These are phyloP conservation scores for Carollia perspicillata DNA, from an alignment of 2,113 vertebrate genomes.

Conservation along the genomic window DNA sequence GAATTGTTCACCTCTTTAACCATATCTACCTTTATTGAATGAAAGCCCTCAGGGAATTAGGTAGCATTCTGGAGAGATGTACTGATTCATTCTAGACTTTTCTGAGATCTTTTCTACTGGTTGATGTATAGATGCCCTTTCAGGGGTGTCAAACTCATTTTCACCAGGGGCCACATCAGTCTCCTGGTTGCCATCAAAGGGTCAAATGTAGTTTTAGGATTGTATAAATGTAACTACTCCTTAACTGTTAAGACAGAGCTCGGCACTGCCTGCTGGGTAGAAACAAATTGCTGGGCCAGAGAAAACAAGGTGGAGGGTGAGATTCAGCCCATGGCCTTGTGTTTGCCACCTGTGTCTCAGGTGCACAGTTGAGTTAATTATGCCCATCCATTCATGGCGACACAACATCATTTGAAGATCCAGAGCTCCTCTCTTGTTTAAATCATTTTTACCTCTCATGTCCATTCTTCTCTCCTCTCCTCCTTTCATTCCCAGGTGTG, in stretches of 20 bases:
- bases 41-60: neutral
- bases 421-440: neutral
- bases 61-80: neutral
- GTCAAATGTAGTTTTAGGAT: no score
- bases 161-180: no score
- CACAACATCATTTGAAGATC: neutral
- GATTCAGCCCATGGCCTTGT: no score
- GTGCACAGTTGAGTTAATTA: neutral
- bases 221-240: no score
- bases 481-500: neutral
- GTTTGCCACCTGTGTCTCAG: neutral
- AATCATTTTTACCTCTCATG: neutral
- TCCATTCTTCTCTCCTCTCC: neutral
- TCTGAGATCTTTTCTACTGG: neutral
- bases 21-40: neutral
- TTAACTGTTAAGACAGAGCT: no score
- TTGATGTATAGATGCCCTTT: neutral
- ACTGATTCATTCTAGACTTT: neutral
- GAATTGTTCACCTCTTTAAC: neutral
- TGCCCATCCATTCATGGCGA: neutral
- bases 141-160: no score
- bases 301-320: no score
- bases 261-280: no score
- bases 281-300: no score
- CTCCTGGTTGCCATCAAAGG: no score